phyloP scores from a whole-genome alignment of 2,888 invertebrate genomes.

The Apocheima hispidaria region DNA sequence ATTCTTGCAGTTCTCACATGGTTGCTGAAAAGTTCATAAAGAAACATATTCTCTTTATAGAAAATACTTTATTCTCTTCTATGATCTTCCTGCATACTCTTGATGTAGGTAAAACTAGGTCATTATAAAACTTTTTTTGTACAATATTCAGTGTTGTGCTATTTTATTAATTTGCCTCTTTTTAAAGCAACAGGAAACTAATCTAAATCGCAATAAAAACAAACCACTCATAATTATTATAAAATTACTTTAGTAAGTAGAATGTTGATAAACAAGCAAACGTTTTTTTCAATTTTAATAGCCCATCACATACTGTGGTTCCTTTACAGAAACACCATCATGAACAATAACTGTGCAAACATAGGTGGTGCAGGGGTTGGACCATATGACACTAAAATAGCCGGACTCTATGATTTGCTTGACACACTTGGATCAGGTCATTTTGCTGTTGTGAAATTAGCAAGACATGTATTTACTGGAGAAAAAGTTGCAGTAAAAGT shows the following conservation, averaged over 20 bases:
- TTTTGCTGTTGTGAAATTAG: slow-evolving; percentile 99
- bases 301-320: neutral
- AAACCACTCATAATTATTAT: slow-evolving; percentile 2
- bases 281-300: neutral
- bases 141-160: slow-evolving; percentile 1
- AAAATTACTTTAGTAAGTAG: neutral
- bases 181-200: neutral
- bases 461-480: slow-evolving; percentile 99
- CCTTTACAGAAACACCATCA: slow-evolving; percentile 46
- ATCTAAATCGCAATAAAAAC: neutral
- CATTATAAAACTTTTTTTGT: slow-evolving; percentile 20
- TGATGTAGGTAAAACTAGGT: slow-evolving; percentile 34
- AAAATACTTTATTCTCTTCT: neutral
- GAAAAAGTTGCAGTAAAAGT: slow-evolving; percentile 99
- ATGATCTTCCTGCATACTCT: slow-evolving; percentile 1
- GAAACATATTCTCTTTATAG: neutral
- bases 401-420: slow-evolving; percentile 98
- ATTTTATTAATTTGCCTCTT: neutral
- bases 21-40: neutral
- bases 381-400: slow-evolving; percentile 94
- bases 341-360: slow-evolving; percentile 78
- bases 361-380: slow-evolving; percentile 73
- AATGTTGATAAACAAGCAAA: slow-evolving; percentile 3
- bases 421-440: slow-evolving; percentile 99
- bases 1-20: neutral